Evolutionary conservation across 2,888 invertebrate species (phyloP).

Genomic region (Clepsis dumicolana): DNA sequence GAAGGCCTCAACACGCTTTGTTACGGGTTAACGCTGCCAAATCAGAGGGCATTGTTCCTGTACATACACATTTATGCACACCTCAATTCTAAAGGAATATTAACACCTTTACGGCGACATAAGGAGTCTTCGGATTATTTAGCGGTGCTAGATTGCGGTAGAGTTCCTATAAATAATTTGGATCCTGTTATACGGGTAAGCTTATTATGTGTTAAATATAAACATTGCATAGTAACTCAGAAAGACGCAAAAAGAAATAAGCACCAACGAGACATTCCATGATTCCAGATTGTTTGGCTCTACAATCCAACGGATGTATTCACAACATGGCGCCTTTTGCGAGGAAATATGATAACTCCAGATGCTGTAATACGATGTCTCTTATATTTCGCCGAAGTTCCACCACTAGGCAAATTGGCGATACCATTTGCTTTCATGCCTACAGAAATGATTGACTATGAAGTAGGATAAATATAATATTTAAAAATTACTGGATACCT

Average conservation of each 20-base stretch:
- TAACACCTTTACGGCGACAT: slow-evolving; percentile 69
- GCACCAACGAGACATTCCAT: neutral
- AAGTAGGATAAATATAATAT: slow-evolving; percentile 55
- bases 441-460: slow-evolving; percentile 79
- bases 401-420: slow-evolving; percentile 74
- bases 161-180: slow-evolving; percentile 79
- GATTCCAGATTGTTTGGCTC: slow-evolving; percentile 73
- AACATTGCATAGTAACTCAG: neutral
- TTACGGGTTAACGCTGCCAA: slow-evolving; percentile 73
- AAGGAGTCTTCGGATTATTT: slow-evolving; percentile 59
- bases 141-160: slow-evolving; percentile 74
- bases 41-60: slow-evolving; percentile 66
- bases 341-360: slow-evolving; percentile 64
- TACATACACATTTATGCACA: slow-evolving; percentile 66
- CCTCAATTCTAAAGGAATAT: slow-evolving; percentile 62
- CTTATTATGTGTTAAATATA: neutral
- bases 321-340: slow-evolving; percentile 78
- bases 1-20: slow-evolving; percentile 70
- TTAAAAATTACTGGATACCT: neutral
- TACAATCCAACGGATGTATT: slow-evolving; percentile 80
- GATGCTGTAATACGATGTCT: slow-evolving; percentile 70
- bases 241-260: neutral
- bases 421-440: slow-evolving; percentile 81
- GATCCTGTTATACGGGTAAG: slow-evolving; percentile 80
- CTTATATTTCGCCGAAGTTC: slow-evolving; percentile 78